phyloP scores from a whole-genome alignment of 2,888 invertebrate genomes.

The Microdon myrmicae region DNA sequence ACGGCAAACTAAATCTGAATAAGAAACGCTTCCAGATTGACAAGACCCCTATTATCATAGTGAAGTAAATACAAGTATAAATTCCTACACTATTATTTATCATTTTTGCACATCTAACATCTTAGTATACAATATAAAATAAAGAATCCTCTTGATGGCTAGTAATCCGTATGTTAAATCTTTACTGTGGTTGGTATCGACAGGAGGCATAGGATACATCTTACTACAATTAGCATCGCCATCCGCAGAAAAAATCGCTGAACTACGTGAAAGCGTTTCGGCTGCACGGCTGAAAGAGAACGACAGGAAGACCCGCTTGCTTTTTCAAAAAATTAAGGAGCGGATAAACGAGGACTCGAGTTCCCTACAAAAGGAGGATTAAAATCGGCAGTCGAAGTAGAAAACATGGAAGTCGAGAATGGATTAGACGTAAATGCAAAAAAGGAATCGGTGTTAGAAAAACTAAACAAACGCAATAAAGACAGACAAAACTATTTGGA shows the following conservation, averaged over 20 bases:
- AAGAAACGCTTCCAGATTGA: slow-evolving; percentile 25
- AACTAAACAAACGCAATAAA: slow-evolving; percentile 64
- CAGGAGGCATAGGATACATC: slow-evolving; percentile 72
- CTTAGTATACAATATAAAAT: slow-evolving; percentile 19
- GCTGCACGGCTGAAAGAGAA: slow-evolving; percentile 52
- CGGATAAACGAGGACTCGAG: slow-evolving; percentile 55
- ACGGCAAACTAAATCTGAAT: slow-evolving; percentile 55
- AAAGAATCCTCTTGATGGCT: slow-evolving; percentile 58
- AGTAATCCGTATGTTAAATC: slow-evolving; percentile 66
- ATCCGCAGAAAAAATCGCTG: slow-evolving; percentile 65
- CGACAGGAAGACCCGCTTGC: slow-evolving; percentile 59
- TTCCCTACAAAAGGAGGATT: slow-evolving; percentile 54
- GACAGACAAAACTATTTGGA: slow-evolving; percentile 64
- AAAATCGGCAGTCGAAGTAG: slow-evolving; percentile 9
- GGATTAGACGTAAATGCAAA: slow-evolving; percentile 47
- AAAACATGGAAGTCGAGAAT: slow-evolving; percentile 37
- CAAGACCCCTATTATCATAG: neutral
- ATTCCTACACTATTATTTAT: slow-evolving; percentile 30
- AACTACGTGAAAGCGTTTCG: slow-evolving; percentile 57
- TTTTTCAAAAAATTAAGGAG: slow-evolving; percentile 60
- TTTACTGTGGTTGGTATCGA: slow-evolving; percentile 71
- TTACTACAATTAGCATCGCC: slow-evolving; percentile 70
- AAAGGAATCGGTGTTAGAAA: slow-evolving; percentile 62
- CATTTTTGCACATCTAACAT: slow-evolving; percentile 29
- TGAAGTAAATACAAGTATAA: slow-evolving; percentile 36